phyloP scores from a whole-genome alignment of 35 echinoderm and acorn worm species.

The Heliocidaris tuberculata region DNA sequence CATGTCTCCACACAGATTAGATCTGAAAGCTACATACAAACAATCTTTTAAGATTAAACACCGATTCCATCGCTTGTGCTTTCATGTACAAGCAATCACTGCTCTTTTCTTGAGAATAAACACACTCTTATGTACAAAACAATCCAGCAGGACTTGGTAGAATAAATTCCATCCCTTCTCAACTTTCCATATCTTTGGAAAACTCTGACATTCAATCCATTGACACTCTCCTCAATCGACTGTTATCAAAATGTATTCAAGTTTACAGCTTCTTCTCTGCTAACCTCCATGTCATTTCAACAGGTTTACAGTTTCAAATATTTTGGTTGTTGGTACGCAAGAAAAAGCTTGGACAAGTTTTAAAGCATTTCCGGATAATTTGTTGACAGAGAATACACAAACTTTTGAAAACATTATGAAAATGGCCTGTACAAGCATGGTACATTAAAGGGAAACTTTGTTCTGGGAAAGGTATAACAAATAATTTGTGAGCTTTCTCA shows the following conservation, averaged over 20 bases:
- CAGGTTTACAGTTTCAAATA: not conserved
- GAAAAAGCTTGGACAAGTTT: not conserved
- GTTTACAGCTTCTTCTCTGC: too few relatives aligned
- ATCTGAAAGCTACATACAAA: not conserved
- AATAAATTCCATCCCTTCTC: not conserved
- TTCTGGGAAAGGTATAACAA: too few relatives aligned
- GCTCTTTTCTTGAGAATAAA: not conserved
- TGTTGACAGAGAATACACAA: not conserved
- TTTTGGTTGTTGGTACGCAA: not conserved
- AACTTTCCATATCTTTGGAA: not conserved
- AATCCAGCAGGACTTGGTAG: not conserved
- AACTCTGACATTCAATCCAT: not conserved
- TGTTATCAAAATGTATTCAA: not conserved
- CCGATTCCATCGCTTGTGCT: too few relatives aligned
- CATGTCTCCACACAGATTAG: not conserved
- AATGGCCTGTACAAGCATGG: not conserved
- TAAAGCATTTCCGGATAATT: not conserved
- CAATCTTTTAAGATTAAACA: too few relatives aligned
- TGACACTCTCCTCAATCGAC: not conserved
- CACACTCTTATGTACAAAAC: constrained; percentile 16
- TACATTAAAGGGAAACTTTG: too few relatives aligned
- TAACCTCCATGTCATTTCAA: not conserved
- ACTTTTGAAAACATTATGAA: not conserved
- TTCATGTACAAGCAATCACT: not conserved
- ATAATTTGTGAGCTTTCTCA: too few relatives aligned